Conservation (phyloP, 2,888 invertebrate genomes). For the Thecocarcelia acutangulata region DNA sequence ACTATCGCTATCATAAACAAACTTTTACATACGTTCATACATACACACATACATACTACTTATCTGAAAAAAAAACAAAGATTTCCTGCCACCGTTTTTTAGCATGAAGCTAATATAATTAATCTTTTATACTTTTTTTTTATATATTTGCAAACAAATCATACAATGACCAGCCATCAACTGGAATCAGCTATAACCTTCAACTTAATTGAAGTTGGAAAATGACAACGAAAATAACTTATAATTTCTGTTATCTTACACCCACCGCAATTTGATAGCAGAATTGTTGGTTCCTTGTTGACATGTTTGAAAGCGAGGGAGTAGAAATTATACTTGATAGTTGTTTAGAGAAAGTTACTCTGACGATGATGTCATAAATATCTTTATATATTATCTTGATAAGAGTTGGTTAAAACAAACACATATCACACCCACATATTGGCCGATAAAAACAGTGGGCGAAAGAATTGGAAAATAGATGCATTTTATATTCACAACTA, state of each 20-base stretch:
- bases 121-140: neutral
- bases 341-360: neutral
- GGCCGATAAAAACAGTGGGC: neutral
- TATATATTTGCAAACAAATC: neutral
- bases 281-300: constrained; percentile 50
- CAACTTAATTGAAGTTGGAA: constrained; percentile 32
- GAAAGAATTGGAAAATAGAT: neutral
- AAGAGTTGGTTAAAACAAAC: too few relatives aligned
- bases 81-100: too few relatives aligned
- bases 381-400: constrained; percentile 11
- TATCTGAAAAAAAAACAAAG: too few relatives aligned
- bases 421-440: constrained; percentile 47
- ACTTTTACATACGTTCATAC: too few relatives aligned
- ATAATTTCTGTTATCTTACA: constrained; percentile 12
- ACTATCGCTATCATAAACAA: neutral
- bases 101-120: constrained; percentile 2
- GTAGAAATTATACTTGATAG: constrained; percentile 3
- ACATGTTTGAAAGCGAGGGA: neutral
- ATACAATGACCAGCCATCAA: constrained; percentile 32
- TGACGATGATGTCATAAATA: constrained; percentile 32
- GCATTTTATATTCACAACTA: too few relatives aligned
- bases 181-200: constrained; percentile 14
- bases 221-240: constrained; percentile 1
- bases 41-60: too few relatives aligned
- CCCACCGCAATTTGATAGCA: constrained; percentile 24